Evolutionary conservation across 2,797 vertebrate genomes (phyloP).

Genomic region (Ctenopoma multispine): DNA sequence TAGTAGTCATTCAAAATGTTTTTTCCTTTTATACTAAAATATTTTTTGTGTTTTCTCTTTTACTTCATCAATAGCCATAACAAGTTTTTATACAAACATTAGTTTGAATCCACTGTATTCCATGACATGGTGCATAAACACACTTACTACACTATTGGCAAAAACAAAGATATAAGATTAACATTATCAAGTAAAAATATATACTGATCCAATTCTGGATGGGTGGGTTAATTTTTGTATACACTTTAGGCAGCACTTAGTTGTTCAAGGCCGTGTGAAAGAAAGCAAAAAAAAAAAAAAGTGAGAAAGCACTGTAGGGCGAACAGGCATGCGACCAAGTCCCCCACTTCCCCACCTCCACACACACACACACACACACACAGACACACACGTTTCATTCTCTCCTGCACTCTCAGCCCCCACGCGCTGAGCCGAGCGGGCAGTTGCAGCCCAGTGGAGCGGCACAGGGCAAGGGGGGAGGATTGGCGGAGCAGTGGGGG

Average conservation of each 20-base stretch:
- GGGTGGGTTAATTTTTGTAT: constrained; percentile 10
- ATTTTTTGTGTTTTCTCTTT: neutral
- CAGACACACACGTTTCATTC: constrained; percentile 23
- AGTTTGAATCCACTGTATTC: constrained; percentile 47
- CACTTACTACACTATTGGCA: constrained; percentile 6
- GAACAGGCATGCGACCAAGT: constrained; percentile 72
- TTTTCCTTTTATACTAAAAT: constrained; percentile 18
- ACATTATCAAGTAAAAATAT: constrained; percentile 7
- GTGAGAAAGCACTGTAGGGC: constrained; percentile 79
- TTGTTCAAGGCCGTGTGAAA: constrained; percentile 69
- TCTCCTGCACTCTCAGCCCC: constrained; percentile 69
- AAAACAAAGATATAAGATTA: constrained; percentile 9
- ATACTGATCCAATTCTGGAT: constrained; percentile 42
- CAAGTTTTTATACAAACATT: constrained; percentile 12
- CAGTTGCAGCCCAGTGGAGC: constrained; percentile 86
- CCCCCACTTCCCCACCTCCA: constrained; percentile 40
- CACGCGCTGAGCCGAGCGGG: constrained; percentile 80
- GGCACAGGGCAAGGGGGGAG: constrained; percentile 68
- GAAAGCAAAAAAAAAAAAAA: constrained; percentile 65
- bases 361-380: constrained; percentile 27
- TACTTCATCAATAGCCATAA: neutral
- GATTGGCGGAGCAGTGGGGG: constrained; percentile 3
- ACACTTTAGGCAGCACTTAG: constrained; percentile 72
- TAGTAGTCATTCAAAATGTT: constrained; percentile 1
- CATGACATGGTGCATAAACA: constrained; percentile 29